Evolutionary conservation across 2,888 invertebrate species (phyloP).

Genomic region (Pseudolycoriella hygida): DNA sequence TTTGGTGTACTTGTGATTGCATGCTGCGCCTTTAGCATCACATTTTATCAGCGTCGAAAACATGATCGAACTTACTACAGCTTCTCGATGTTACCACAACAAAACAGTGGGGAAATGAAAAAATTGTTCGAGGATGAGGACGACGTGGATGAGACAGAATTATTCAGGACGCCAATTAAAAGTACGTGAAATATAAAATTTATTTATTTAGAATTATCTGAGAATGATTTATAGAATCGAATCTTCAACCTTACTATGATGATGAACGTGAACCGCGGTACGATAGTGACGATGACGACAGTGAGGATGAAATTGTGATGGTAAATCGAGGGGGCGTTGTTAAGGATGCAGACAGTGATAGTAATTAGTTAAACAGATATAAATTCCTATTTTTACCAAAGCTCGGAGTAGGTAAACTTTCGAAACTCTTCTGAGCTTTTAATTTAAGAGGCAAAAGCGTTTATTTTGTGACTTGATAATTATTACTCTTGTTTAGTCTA

Average conservation of each 20-base stretch:
- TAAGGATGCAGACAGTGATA: not conserved
- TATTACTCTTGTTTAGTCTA: too few relatives aligned
- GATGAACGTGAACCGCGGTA: constrained; percentile 44
- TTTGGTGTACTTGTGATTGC: constrained; percentile 19
- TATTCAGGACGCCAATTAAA: constrained; percentile 26
- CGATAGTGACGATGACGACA: constrained; percentile 34
- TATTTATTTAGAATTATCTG: constrained; percentile 1
- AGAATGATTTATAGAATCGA: constrained; percentile 11
- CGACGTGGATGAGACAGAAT: constrained; percentile 23
- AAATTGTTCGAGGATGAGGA: constrained; percentile 22
- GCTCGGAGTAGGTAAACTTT: too few relatives aligned
- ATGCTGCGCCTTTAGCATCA: constrained; percentile 20
- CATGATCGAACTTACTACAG: constrained; percentile 24
- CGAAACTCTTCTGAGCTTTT: too few relatives aligned
- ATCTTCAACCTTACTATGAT: constrained; percentile 45
- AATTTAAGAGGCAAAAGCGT: too few relatives aligned
- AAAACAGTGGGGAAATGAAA: constrained; percentile 11
- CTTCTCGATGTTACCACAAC: constrained; percentile 27
- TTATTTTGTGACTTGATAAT: too few relatives aligned
- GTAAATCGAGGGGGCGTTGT: not conserved
- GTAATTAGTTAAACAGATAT: too few relatives aligned
- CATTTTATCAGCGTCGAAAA: constrained; percentile 18
- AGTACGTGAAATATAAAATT: constrained; percentile 17
- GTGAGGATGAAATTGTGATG: constrained; percentile 9
- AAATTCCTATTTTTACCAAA: too few relatives aligned